Evolutionary conservation across 2,797 vertebrate genomes (phyloP).

Genomic region (Lepus oiostolus): DNA sequence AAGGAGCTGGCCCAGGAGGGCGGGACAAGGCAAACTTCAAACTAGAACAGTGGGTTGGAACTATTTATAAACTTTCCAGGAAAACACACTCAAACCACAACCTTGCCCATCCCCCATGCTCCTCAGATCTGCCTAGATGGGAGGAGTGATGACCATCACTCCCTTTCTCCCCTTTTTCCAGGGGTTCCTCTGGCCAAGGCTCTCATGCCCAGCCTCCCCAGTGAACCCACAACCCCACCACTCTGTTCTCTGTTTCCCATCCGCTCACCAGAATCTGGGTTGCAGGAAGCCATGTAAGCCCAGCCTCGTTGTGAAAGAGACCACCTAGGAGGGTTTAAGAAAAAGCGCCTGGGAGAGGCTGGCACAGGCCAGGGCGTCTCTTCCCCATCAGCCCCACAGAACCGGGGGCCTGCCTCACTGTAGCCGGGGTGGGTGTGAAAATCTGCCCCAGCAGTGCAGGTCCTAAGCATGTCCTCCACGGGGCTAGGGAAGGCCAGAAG

Average conservation of each 20-base stretch:
- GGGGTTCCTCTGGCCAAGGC: neutral
- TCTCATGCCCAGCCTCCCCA: neutral
- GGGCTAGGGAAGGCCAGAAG: neutral
- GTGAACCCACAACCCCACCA: neutral
- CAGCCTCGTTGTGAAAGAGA: neutral
- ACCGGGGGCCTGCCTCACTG: neutral
- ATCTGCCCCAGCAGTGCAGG: neutral
- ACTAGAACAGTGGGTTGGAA: conserved; percentile 72
- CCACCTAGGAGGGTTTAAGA: neutral
- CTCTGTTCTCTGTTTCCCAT: conserved; percentile 1
- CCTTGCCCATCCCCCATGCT: conserved; percentile 58
- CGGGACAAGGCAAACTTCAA: conserved; percentile 51
- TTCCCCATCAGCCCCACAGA: neutral
- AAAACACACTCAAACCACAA: conserved; percentile 77
- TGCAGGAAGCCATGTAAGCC: neutral
- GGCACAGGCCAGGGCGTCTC: neutral
- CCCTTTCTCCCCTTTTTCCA: neutral
- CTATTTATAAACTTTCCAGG: conserved; percentile 83
- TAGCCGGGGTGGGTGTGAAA: neutral
- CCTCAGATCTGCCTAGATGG: neutral
- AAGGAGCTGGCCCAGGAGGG: conserved; percentile 36
- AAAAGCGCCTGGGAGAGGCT: neutral
- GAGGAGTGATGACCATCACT: neutral
- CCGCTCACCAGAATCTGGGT: neutral
- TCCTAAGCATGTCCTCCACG: neutral